Base-by-base conservation (phyloP, 2,113 vertebrate species). In the Zosterops borbonicus region DNA sequence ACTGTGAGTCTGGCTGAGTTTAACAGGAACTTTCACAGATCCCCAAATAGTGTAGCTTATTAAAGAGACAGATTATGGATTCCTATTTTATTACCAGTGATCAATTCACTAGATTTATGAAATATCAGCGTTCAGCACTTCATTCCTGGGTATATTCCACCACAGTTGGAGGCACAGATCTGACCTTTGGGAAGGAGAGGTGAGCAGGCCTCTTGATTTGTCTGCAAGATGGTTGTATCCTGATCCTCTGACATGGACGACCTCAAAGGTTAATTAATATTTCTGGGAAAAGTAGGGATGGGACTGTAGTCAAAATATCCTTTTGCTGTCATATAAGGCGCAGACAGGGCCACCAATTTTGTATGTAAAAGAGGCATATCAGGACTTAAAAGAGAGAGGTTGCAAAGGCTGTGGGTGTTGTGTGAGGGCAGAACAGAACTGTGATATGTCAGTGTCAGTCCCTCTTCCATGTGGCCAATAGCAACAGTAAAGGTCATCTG, bases 401-500 rank as follows among this genome's bases (percentile, higher is more conserved):
- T 58, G 35, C 11, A 58, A 67, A 58, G 25, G 44, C 11, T 50
- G 25, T 42, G 35, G 35, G 16, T 58, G 19, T 13, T 42, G 24
- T 67, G 16, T 24, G 16, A 35, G 44, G 25, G 31, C 60, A 41
- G 52, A 67, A 31, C 24, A 58, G 35, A 35, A 7, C 15, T 35
- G 29, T 1, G 20, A 7, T 9, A 2, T 12, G n/a, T 14, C 12
- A 1, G 2, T 8, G 5, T 27, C 39, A 27, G 17, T 27, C 11
- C 33, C 17, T 56, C 14, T 41, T 46, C 55, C 18, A 18, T 0
- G 0, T 14, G 23, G 23, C 33, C 9, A 23, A 0, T 39, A 27
- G 18, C 11, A 74, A 2, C 28, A 23, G 20, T 9, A 22, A 39
- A 2, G 28, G 7, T 55, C 11, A 18, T 22, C 39, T 55, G 49